Evolutionary conservation across 1,140 invertebrate genomes (phyloP).

Genomic region (Lucilia cuprina): DNA sequence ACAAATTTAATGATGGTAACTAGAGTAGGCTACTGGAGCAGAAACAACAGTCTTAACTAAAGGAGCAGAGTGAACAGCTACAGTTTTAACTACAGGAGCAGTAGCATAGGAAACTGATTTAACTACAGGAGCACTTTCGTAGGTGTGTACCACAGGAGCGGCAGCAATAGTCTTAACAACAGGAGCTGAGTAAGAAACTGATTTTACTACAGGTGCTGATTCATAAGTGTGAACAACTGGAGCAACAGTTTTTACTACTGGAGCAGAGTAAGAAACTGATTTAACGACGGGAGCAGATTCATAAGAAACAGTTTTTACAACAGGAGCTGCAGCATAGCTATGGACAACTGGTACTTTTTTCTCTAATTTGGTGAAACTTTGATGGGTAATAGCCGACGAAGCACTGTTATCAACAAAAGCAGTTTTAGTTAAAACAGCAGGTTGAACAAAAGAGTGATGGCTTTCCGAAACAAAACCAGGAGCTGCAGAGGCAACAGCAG

Average conservation of each 20-base stretch:
- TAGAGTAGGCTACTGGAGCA: slow-evolving; percentile 14
- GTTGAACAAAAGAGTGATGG: slow-evolving; percentile 48
- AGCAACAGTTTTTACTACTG: slow-evolving; percentile 25
- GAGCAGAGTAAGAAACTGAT: slow-evolving; percentile 40
- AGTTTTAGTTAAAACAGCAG: slow-evolving; percentile 52
- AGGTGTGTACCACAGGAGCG: slow-evolving; percentile 16
- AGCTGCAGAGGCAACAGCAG: slow-evolving; percentile 54
- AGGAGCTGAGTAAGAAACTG: slow-evolving; percentile 37
- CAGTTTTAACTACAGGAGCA: neutral
- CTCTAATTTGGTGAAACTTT: slow-evolving; percentile 61
- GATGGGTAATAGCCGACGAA: slow-evolving; percentile 64
- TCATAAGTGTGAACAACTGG: neutral
- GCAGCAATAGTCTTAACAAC: slow-evolving; percentile 45
- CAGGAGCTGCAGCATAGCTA: slow-evolving; percentile 43
- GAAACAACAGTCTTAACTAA: slow-evolving; percentile 33
- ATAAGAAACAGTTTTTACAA: slow-evolving; percentile 25
- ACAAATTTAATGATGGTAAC: slow-evolving; percentile 16
- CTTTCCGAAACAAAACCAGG: slow-evolving; percentile 51
- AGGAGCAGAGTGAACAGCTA: slow-evolving; percentile 31
- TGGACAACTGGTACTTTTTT: slow-evolving; percentile 49
- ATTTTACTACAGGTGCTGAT: slow-evolving; percentile 42
- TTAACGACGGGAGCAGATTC: slow-evolving; percentile 42
- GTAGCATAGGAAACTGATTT: neutral
- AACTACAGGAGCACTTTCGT: neutral
- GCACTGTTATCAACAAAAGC: slow-evolving; percentile 52